Base-by-base conservation (phyloP, 1,140 invertebrate species). In the Conopomorpha cramerella region DNA sequence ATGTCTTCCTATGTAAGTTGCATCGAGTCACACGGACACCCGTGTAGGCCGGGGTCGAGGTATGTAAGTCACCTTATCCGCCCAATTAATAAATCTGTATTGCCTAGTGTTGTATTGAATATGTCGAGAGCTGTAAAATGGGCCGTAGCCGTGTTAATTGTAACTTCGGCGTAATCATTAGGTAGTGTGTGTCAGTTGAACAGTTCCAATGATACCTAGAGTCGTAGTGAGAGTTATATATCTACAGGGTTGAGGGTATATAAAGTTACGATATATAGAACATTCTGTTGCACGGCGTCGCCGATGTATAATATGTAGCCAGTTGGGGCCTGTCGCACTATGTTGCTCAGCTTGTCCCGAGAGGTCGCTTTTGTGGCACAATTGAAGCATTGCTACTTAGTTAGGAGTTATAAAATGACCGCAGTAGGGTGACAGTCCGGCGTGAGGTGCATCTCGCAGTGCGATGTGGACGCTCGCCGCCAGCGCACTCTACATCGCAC, bases 1-100 rank as follows among this genome's bases (percentile, higher is more conserved):
- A 68, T 66, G 70, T 76, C 67, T 76, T 76, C 71, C 71, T 72
- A 64, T 63, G 67, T 72, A 70, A 70, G 65, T 66, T 65, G 58
- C 58, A 58, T 53, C 50, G 52, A 43, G 41, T 60, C 53, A 59
- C 46, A 51, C 49, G 51, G 45, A 43, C 43, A 55, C 55, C 59
- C 64, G 57, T 45, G 41, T 62, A 56, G 59, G 54, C 51, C 53
- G 57, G 57, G 49, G 41, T 58, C 55, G 64, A 55, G 62, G 56
- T 59, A 54, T 41, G 41, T 42, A 41, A 53, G 44, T 52, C 58
- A 62, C 55, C 59, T n/a, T n/a, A n/a, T n/a, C n/a, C n/a, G n/a
- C n/a, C n/a, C n/a, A n/a, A n/a, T n/a, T n/a, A n/a, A n/a, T n/a
- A n/a, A n/a, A n/a, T n/a, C n/a, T n/a, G n/a, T n/a, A n/a, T n/a